Base-by-base conservation (phyloP, 2,113 vertebrate genomes). In the Rhea americana region DNA sequence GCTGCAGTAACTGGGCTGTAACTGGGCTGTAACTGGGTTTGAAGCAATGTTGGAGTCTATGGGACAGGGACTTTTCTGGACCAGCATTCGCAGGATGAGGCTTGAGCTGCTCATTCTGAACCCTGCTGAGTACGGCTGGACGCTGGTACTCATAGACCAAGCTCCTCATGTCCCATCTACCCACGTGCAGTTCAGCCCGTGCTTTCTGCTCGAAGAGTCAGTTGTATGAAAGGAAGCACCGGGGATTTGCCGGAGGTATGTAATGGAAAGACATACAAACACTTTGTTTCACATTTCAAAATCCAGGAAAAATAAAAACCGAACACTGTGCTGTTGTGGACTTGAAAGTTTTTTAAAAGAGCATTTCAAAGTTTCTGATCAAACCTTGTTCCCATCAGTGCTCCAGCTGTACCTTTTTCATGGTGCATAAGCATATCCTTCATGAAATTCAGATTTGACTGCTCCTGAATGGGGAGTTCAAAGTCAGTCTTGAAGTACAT, bases 181-280 rank as follows among this genome's bases (percentile, higher is more conserved):
- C 35, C 14, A n/a, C 20, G 2, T 0, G 18, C 82, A n/a, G 37
- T 32, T 8, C 56, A 20, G 28, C 19, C 16, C 39, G 50, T 41
- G 41, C 56, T 8, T 9, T 1, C 43, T 45, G 20, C 63, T 7
- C 17, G 5, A 28, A 62, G 51, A 61, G 50, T 7, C 43, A 1
- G 30, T 24, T 3, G 5, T 62, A 41, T 5, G 9, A 50, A 30
- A 22, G 16, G 59, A 77, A 90, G 47, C 45, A 3, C 2, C 32
- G 55, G 39, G 65, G 55, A 17, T 10, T 32, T 1, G 5, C 6
- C 25, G 12, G 24, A 47, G 2, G 4, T 66, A 8, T 5, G 32
- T 0, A 18, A 13, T 13, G 32, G 11, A 43, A 50, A 71, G 22
- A 32, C 9, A 1, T 1, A 1, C 0, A 7, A 71, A 15, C 47